Conservation (phyloP, 2,113 vertebrate species). For the Eira barbara region DNA sequence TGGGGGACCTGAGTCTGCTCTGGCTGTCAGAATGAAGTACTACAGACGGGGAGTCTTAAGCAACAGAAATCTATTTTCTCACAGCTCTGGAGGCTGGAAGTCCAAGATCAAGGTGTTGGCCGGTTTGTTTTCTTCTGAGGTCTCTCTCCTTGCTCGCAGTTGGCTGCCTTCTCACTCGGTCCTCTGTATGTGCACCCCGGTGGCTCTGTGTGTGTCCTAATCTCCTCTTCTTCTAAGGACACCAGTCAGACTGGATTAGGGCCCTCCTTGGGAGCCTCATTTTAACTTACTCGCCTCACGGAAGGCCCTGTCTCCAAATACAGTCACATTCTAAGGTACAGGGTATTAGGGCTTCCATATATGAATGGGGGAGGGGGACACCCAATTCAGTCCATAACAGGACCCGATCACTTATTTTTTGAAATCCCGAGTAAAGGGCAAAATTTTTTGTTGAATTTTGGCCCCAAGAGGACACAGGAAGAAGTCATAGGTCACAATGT, state of each 20-base stretch:
- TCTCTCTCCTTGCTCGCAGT: background rate
- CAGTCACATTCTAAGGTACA: background rate
- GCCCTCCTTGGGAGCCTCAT: background rate
- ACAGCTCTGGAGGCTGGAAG: background rate
- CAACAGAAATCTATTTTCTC: background rate
- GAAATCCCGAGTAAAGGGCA: background rate
- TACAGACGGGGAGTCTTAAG: background rate
- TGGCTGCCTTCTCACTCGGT: background rate
- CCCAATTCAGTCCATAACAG: background rate
- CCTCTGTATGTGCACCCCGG: background rate
- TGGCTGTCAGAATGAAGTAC: fast-evolving
- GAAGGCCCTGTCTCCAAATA: background rate
- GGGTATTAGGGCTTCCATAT: background rate
- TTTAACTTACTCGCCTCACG: background rate
- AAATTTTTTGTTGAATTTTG: background rate
- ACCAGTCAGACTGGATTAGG: background rate
- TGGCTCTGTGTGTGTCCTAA: background rate
- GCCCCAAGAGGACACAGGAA: background rate
- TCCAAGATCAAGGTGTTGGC: background rate
- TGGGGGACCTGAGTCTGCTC: background rate
- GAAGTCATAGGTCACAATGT: background rate
- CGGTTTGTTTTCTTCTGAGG: background rate
- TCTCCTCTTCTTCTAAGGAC: background rate
- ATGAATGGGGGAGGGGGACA: no score
- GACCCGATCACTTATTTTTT: background rate